Base-by-base conservation (phyloP, 2,888 invertebrate species). In the Cosmopolites sordidus region DNA sequence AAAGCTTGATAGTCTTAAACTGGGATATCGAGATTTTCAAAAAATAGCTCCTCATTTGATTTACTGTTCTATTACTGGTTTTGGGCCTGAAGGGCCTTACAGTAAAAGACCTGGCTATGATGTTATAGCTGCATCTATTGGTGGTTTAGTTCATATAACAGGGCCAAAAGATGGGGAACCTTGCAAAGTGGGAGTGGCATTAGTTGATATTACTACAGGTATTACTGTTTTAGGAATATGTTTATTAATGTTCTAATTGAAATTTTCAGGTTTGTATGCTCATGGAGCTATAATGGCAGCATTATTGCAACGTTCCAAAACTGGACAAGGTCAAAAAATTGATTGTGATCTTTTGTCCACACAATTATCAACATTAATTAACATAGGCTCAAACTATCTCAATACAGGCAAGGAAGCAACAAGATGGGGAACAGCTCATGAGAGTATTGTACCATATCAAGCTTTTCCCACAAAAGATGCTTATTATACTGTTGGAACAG, bases 271-370 rank as follows among this genome's bases (percentile, higher is more conserved):
- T 0, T 77, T 98, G 2, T 96, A 92, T 71, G 93, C 95, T 1
- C 92, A 94, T 70, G 94, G 95, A 12, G 93, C 97, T 0, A 94
- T 97, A 57, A 78, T 96, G 78, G 91, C 96, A 0, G 96, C 96
- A 0, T 73, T 98, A 3, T 74, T 91, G 55, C 83, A 92, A 65
- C 78, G 92, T 46, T 73, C 79, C 6, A 82, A 81, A 63, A 92
- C 92, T 0, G 89, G 90, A 0, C 73, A 73, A 58, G 98, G 98
- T 0, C 95, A 96, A 69, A 91, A 89, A 77, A 90, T 98, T 48
- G 93, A 96, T 67, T 94, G 93, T 66, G 85, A 96, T 74, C 79
- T 98, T n/a, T 75, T 98, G 0, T 91, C 94, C 1, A 94, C 96
- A 0, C 95, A 96, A 78, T 81, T 96, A 29, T 83, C 94, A 0